A percentile compares a stretch with the other conserved stretches of the same genome.
These are phyloP conservation scores for Zeus faber DNA, from an alignment of 2,113 vertebrate genomes.

Conservation along the genomic window DNA sequence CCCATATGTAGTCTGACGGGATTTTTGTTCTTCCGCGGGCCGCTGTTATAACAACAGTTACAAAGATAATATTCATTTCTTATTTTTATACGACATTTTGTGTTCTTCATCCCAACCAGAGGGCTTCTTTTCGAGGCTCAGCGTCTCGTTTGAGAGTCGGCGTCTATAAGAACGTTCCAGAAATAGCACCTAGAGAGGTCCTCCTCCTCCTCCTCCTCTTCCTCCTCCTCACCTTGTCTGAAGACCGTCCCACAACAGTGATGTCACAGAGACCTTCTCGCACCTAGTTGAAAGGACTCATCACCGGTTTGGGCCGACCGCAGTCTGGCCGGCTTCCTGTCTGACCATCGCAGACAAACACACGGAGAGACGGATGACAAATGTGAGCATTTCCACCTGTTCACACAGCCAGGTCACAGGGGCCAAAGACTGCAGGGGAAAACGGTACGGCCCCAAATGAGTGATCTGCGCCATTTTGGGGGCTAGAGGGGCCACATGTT, in stretches of 20 bases:
- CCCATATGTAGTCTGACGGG: not conserved
- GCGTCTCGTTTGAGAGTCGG: conserved; percentile 12
- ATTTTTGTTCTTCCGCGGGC: not conserved
- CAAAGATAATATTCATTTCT: too few species aligned
- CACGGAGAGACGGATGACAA: conserved; percentile 37
- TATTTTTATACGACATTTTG: too few species aligned
- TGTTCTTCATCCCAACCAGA: too few species aligned
- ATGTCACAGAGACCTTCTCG: conserved; percentile 63
- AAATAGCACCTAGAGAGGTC: conserved; percentile 35
- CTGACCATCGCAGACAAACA: conserved; percentile 64
- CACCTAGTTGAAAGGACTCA: conserved; percentile 55
- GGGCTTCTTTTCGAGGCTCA: too few species aligned
- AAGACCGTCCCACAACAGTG: conserved; percentile 43
- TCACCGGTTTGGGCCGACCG: conserved; percentile 44
- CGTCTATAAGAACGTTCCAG: conserved; percentile 30
- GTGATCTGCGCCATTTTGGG: not conserved
- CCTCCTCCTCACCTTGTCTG: conserved; percentile 33
- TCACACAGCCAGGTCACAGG: conserved; percentile 42
- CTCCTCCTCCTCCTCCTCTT: conserved; percentile 21
- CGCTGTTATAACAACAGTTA: too few species aligned
- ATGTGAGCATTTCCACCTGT: conserved; percentile 55
- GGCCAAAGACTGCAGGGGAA: conserved; percentile 13
- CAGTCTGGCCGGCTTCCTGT: conserved; percentile 72
- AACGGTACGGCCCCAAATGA: not conserved
- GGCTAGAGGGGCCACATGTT: not conserved